Evolutionary conservation across 2,888 invertebrate species (phyloP).

Genomic region (Drosophila formosana): DNA sequence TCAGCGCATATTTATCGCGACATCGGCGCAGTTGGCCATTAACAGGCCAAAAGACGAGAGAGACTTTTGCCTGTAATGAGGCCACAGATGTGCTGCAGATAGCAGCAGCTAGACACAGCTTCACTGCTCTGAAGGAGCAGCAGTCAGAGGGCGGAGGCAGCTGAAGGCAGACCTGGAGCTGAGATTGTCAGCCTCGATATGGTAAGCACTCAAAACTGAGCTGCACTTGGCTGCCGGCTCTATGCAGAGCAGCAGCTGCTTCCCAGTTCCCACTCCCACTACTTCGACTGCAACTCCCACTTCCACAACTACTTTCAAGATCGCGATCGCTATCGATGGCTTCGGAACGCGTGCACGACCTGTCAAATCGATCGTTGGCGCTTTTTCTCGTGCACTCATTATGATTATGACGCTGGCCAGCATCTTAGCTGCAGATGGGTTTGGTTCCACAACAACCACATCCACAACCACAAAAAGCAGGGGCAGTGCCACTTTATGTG

Average conservation of each 20-base stretch:
- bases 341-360: constrained; percentile 78
- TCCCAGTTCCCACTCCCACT: background rate
- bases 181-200: constrained; percentile 64
- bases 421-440: background rate
- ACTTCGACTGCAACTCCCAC: constrained; percentile 4
- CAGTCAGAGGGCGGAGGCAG: no score
- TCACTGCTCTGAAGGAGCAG: background rate
- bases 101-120: constrained; percentile 24
- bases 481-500: background rate
- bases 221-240: constrained; percentile 37
- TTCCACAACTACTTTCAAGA: constrained; percentile 21
- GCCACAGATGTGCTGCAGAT: constrained; percentile 71
- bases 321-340: constrained; percentile 47
- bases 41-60: constrained; percentile 39
- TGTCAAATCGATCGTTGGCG: constrained; percentile 66
- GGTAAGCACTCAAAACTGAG: constrained; percentile 78
- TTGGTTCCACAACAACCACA: background rate
- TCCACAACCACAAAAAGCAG: background rate
- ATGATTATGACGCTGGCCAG: constrained; percentile 69
- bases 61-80: constrained; percentile 64
- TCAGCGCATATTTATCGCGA: constrained; percentile 79
- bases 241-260: constrained; percentile 69
- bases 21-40: constrained; percentile 63
- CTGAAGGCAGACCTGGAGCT: background rate
- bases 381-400: constrained; percentile 70